These are phyloP conservation scores for Helogale parvula DNA, from an alignment of 2,113 vertebrate species.

Conservation along the genomic window DNA sequence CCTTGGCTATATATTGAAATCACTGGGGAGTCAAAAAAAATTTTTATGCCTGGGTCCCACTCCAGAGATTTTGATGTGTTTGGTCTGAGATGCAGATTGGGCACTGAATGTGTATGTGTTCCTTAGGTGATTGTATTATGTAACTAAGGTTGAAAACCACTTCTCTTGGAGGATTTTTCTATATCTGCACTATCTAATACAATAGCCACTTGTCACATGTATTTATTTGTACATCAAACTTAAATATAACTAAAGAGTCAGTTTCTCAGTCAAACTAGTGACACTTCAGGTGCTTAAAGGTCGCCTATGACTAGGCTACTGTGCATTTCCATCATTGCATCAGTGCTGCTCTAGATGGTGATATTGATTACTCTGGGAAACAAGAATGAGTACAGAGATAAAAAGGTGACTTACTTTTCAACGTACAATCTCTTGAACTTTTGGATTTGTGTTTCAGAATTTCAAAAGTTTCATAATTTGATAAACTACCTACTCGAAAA, in stretches of 20 bases:
- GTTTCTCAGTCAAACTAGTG: not conserved
- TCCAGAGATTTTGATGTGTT: not conserved
- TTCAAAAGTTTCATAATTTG: not conserved
- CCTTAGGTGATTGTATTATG: not conserved
- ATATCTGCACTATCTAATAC: not conserved
- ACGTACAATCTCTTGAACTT: not conserved
- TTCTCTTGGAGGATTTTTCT: not conserved
- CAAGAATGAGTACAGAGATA: not conserved
- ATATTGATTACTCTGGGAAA: not conserved
- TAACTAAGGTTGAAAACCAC: not conserved
- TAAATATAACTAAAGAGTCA: not conserved
- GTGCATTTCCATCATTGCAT: not conserved
- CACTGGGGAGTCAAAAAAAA: not conserved
- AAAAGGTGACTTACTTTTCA: not conserved
- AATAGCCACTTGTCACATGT: not conserved
- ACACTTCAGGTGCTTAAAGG: too few species aligned
- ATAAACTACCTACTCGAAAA: not conserved
- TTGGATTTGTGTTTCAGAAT: not conserved
- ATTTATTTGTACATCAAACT: not conserved
- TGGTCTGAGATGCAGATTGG: not conserved
- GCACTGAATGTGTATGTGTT: not conserved
- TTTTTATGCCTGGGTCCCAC: not conserved
- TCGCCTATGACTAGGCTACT: not conserved
- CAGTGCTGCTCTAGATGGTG: not conserved
- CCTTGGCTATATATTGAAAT: not conserved